Conservation (phyloP, 1,140 invertebrate species). For the Procambarus virginalis region DNA sequence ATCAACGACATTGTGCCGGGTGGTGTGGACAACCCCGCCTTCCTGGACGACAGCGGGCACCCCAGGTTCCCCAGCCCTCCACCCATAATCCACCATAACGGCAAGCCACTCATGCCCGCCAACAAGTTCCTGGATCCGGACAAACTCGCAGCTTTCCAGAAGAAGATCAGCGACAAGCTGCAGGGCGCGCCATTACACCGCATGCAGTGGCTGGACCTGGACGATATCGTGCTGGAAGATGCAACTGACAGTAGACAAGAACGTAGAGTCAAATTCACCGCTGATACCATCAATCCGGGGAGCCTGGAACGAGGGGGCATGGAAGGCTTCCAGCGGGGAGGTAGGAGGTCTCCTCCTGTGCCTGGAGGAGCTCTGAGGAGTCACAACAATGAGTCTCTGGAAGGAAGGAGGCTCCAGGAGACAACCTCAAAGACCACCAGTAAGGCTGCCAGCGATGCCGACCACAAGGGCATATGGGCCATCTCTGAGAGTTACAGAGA, state of each 20-base stretch:
- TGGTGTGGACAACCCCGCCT: conserved; percentile 56
- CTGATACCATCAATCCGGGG: conserved; percentile 21
- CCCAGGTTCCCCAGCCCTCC: not conserved
- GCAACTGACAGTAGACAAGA: conserved; percentile 2
- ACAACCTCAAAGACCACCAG: not conserved
- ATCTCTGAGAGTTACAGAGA: conserved; percentile 30
- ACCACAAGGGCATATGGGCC: conserved; percentile 20
- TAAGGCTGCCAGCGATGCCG: not conserved
- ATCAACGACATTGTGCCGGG: not conserved
- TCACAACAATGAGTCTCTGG: not conserved
- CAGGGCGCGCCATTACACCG: conserved; percentile 27
- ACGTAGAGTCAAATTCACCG: conserved; percentile 25
- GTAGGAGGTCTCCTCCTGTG: not conserved
- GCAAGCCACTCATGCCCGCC: not conserved
- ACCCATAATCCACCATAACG: not conserved
- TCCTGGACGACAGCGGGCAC: conserved; percentile 45
- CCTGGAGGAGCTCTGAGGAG: conserved; percentile 4
- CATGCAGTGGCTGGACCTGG: conserved; percentile 27
- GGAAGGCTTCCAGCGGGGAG: not conserved
- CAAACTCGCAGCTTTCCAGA: conserved; percentile 42
- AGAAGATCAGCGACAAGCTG: conserved; percentile 43
- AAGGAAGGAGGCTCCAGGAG: not conserved
- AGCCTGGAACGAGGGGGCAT: not conserved
- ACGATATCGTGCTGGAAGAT: conserved; percentile 19
- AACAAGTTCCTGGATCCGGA: conserved; percentile 23